Percentiles rank a stretch among this genome's conserved stretches.
Evolutionary conservation across 2,888 invertebrate genomes (phyloP).

Genomic region (Mantis religiosa): DNA sequence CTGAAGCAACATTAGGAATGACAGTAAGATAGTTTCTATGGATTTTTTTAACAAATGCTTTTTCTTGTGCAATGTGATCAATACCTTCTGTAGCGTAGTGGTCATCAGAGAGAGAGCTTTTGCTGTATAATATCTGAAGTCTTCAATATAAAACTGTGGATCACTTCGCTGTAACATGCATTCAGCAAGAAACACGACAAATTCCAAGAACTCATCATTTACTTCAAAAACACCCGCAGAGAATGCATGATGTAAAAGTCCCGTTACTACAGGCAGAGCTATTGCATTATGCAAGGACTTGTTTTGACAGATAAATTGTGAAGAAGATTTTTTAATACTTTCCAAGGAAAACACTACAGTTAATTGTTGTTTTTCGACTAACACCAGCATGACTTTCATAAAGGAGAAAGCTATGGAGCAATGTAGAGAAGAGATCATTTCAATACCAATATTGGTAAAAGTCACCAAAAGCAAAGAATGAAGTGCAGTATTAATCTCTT

Average conservation of each 20-base stretch:
- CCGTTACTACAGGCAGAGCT: slow-evolving; percentile 3
- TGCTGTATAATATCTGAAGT: slow-evolving; percentile 33
- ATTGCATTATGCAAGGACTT: not conserved
- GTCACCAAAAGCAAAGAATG: not conserved
- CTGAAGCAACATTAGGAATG: slow-evolving; percentile 49
- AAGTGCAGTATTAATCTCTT: not conserved
- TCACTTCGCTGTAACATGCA: slow-evolving; percentile 8
- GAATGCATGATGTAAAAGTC: not conserved
- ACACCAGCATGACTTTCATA: not conserved
- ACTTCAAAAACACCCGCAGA: not conserved
- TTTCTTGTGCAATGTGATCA: slow-evolving; percentile 3
- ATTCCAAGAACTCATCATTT: not conserved
- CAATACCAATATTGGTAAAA: not conserved
- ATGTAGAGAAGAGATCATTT: not conserved
- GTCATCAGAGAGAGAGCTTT: slow-evolving; percentile 30
- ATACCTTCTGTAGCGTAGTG: not conserved
- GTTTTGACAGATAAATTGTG: not conserved
- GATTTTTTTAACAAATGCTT: slow-evolving; percentile 2
- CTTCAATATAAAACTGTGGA: slow-evolving; percentile 31
- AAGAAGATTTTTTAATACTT: not conserved
- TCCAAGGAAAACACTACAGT: not conserved
- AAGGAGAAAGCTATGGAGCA: not conserved
- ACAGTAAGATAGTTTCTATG: slow-evolving; percentile 40
- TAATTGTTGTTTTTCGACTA: not conserved
- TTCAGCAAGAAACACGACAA: not conserved